Conservation (phyloP, 2,888 invertebrate genomes). For the Melipona beecheii region DNA sequence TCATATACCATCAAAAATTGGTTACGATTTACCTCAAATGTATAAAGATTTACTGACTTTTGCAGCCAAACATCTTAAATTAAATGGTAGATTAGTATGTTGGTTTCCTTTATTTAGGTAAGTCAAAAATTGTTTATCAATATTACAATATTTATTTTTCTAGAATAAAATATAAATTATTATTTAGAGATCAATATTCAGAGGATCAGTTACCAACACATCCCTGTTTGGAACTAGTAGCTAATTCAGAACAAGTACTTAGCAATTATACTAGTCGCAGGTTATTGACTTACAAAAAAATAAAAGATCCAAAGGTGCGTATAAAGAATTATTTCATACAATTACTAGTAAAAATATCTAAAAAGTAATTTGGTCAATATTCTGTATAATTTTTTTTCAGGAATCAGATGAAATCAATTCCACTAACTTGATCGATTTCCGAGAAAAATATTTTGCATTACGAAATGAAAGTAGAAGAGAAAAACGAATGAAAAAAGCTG, state of each 20-base stretch:
- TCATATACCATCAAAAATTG: conserved; percentile 94
- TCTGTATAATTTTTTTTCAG: conserved; percentile 28
- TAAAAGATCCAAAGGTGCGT: conserved; percentile 85
- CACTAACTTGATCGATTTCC: conserved; percentile 84
- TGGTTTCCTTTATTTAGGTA: conserved; percentile 97
- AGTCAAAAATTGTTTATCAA: conserved; percentile 33
- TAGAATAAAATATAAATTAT: conserved; percentile 8
- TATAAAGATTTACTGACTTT: conserved; percentile 94
- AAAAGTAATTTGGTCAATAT: conserved; percentile 7
- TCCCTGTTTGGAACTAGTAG: conserved; percentile 90
- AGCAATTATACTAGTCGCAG: conserved; percentile 92
- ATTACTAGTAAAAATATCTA: background rate
- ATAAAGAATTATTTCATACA: background rate
- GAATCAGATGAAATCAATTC: conserved; percentile 73
- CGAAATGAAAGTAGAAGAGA: conserved; percentile 89
- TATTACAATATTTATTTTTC: background rate
- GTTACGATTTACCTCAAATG: conserved; percentile 93
- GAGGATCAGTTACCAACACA: conserved; percentile 92
- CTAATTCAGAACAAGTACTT: conserved; percentile 95
- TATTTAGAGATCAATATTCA: conserved; percentile 88
- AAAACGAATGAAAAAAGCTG: conserved; percentile 85
- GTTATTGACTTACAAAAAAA: conserved; percentile 94
- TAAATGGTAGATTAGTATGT: conserved; percentile 94
- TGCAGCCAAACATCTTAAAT: conserved; percentile 90
- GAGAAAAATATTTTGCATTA: conserved; percentile 90